phyloP scores from a whole-genome alignment of 2,797 vertebrate genomes.

The Lacerta viridis region DNA sequence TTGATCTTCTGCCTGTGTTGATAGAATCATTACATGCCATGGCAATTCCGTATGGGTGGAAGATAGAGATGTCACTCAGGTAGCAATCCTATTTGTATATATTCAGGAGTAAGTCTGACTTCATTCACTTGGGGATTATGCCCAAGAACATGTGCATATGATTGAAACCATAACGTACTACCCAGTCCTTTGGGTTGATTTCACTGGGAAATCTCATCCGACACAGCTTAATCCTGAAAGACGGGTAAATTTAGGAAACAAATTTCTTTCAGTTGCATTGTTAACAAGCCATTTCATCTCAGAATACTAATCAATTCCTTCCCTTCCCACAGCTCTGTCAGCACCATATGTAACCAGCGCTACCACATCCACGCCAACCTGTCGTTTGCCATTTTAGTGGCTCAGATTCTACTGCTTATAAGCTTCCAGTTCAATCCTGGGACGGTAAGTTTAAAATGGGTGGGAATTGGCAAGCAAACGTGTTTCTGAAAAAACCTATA shows the following conservation, averaged over 20 bases:
- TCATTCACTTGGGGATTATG: neutral
- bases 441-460: conserved; percentile 82
- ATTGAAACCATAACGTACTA: neutral
- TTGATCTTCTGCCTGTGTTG: too few species aligned
- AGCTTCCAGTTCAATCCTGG: conserved; percentile 90
- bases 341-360: conserved; percentile 95
- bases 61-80: neutral
- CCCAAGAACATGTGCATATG: neutral
- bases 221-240: fast-evolving
- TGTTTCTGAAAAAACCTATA: too few species aligned
- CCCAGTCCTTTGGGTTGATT: fast-evolving
- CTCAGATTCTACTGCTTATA: conserved; percentile 92
- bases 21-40: neutral
- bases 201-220: neutral
- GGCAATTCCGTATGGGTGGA: neutral
- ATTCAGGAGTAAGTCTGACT: too few species aligned
- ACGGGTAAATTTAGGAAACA: neutral
- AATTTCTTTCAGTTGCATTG: neutral
- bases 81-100: neutral
- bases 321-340: conserved; percentile 87
- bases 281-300: fast-evolving
- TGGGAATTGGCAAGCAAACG: too few species aligned
- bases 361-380: conserved; percentile 98
- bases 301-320: neutral
- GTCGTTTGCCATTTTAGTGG: conserved; percentile 92